Evolutionary conservation across 2,113 vertebrate genomes (phyloP), one percentile per base, ranked within the genome.

Genomic region (Ia io): DNA sequence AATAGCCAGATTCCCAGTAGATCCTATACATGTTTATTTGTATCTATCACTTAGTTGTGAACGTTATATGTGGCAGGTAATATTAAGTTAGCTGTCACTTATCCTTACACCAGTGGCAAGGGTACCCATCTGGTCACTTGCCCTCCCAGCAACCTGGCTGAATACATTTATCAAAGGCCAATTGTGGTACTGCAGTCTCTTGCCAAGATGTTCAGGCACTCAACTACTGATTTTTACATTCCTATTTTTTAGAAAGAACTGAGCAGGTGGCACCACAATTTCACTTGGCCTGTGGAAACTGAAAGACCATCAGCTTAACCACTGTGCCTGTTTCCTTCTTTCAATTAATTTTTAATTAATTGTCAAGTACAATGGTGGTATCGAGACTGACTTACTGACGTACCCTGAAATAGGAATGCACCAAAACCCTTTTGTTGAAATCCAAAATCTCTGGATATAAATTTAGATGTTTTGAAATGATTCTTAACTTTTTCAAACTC

Each of bases 51-150:
- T 42, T 35, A 83, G 61, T 40, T 47, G 25, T 69, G 44, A 49
- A 78, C 16, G 47, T n/a, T 53, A 2, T 37, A 51, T 30, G 51
- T 65, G 61, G 23, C 40, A n/a, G 51, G 78, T 30, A 9, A 67
- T 37, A 56, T 53, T 70, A 80, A 76, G 32, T 82, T 80, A 40
- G 17, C 63, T 94, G 63, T 44, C 56, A 65, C 63, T 67, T 84
- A 11, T 93, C 77, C 47, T 84, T 96, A 91, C 84, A 20, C 70
- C 69, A 40, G 37, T 82, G 78, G 49, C 88, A 59, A 90, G 47
- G 32, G 47, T 23, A 53, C 11, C 40, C 61, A 65, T 71, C 82
- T 84, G 69, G 44, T 82, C 84, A 82, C 56, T 65, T 42, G 30
- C 49, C 17, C n/a, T 80, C 87, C n/a, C 25, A 93, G n/a, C 5